Base-by-base conservation (phyloP, 1,140 invertebrate genomes). In the Venustaconcha ellipsiformis region DNA sequence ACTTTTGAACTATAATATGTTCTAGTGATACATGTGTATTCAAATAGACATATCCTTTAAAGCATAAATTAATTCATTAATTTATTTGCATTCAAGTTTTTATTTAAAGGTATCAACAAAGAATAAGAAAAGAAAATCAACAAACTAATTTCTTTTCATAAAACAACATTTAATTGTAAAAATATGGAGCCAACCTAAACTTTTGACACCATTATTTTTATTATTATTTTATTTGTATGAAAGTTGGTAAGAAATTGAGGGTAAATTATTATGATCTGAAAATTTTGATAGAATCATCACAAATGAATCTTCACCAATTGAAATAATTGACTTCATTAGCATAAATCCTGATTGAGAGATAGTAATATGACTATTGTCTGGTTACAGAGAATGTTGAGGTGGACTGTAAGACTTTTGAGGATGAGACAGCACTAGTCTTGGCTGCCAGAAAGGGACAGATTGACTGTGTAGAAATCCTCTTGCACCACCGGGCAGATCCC, bases 321-420 rank as follows among this genome's bases (percentile, higher is more conserved):
- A 37, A 37, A 37, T 37, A 37, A 37, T 14, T 64, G 18, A 30
- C 30, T 20, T 64, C 11, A 20, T 64, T 18, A n/a, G 20, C 14
- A 18, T 1, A 64, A 15, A 64, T 64, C 3, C 1, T 20, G 62
- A 64, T 64, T 30, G n/a, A 64, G 13, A 66, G 48, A 37, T 56
- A n/a, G 30, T 58, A 76, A 37, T 37, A 8, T 4, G 37, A 37
- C 37, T 8, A 6, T 37, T 37, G 37, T 37, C 37, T 37, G 37
- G 37, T 37, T 72, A 11, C 67, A 84, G 81, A 78, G n/a, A 76
- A 69, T 20, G 81, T 81, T 23, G 84, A 89, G 80, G 79, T 87
- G 14, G 86, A 90, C 72, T 88, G 88, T 88, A 74, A 69, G 60
- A 87, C 86, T 59, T 88, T 87, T 87, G 86, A 88, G 77, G 85